Evolutionary conservation across 1,140 invertebrate genomes (phyloP).

Genomic region (Nasonia longicornis): DNA sequence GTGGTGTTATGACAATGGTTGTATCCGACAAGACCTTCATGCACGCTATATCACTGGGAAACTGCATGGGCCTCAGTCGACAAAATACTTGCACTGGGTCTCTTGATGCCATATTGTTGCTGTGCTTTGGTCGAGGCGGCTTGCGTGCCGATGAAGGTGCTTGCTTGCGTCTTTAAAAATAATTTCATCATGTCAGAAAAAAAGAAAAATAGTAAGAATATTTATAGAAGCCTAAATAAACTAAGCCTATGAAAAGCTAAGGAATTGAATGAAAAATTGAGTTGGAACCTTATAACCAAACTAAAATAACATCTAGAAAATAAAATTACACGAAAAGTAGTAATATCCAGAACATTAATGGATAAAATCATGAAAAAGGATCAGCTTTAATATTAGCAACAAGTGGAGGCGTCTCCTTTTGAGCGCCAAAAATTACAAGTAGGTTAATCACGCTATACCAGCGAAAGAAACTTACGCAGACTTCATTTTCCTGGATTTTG

Average conservation of each 20-base stretch:
- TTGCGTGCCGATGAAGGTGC: constrained; percentile 58
- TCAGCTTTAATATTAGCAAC: neutral
- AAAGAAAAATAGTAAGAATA: neutral
- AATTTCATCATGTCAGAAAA: neutral
- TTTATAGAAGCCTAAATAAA: neutral
- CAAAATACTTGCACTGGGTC: constrained; percentile 90
- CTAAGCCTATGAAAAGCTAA: neutral
- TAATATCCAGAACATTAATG: neutral
- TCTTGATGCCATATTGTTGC: constrained; percentile 57
- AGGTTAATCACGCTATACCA: neutral
- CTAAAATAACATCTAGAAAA: neutral
- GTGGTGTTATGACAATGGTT: constrained; percentile 77
- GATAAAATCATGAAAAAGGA: neutral
- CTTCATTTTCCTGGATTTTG: constrained; percentile 30
- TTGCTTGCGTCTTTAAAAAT: constrained; percentile 59
- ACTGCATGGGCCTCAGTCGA: constrained; percentile 81
- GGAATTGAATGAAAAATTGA: neutral
- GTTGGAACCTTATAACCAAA: neutral
- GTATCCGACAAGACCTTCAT: constrained; percentile 80
- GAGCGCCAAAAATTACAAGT: neutral
- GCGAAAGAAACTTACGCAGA: constrained; percentile 43
- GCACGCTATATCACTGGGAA: constrained; percentile 75
- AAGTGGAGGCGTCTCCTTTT: constrained; percentile 27
- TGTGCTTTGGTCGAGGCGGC: constrained; percentile 51
- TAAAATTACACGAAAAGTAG: neutral